Conservation (phyloP, 2,888 invertebrate genomes). For the Coelopa pilipes region DNA sequence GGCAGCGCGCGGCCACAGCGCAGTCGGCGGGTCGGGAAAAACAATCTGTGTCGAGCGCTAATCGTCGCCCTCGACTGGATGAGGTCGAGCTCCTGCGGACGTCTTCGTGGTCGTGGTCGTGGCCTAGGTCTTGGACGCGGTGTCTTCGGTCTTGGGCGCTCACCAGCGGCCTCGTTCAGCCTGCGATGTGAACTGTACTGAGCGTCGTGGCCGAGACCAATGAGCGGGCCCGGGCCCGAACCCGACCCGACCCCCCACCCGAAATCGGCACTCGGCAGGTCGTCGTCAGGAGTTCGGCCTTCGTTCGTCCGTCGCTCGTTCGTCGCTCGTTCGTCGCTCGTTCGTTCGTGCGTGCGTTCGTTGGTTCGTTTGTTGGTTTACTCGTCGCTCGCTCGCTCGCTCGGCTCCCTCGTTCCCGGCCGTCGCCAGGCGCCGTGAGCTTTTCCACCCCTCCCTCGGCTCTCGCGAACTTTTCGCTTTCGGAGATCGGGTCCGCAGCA, state of each 20-base stretch:
- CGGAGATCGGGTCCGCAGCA: too few relatives aligned
- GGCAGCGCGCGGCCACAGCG: neutral
- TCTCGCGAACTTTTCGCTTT: neutral
- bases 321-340: too few relatives aligned
- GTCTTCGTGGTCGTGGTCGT: neutral
- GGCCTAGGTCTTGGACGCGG: neutral
- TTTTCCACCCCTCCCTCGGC: constrained; percentile 7
- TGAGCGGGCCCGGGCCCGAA: constrained; percentile 16
- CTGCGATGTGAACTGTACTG: constrained; percentile 31
- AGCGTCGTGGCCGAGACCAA: constrained; percentile 31
- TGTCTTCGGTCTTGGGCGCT: neutral
- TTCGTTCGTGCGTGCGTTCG: too few relatives aligned
- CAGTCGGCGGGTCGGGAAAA: neutral
- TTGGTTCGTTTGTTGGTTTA: too few relatives aligned
- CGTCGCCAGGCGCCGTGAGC: neutral
- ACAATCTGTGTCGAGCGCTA: neutral
- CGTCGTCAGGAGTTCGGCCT: too few relatives aligned
- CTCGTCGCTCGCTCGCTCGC: neutral
- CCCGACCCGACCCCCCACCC: neutral
- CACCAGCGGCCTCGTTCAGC: constrained; percentile 2
- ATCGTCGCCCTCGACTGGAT: too few relatives aligned
- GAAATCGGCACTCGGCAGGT: too few relatives aligned
- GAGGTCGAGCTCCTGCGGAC: too few relatives aligned
- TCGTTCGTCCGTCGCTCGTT: too few relatives aligned
- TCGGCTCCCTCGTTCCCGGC: too few relatives aligned